Base-by-base conservation (phyloP, 2,888 invertebrate genomes). In the Omphaloscelis lunosa region DNA sequence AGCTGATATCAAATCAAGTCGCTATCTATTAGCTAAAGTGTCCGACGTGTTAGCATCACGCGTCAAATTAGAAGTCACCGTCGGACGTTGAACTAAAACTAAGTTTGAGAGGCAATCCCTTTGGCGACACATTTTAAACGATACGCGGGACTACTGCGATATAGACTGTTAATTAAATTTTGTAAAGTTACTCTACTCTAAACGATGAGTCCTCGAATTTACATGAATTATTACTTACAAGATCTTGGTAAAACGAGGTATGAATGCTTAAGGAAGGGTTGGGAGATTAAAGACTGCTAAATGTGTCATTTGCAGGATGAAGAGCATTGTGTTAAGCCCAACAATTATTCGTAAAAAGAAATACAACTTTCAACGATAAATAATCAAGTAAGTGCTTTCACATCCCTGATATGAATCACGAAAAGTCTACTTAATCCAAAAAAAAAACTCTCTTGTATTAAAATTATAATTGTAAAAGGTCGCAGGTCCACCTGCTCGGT, bases 21-120 rank as follows among this genome's bases (percentile, higher is more conserved):
- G 45, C 45, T 63, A 29, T 72, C 23, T 62, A 73, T 73, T 39
- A 56, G 45, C 68, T 82, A 66, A 65, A 80, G 79, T 83, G 82
- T 77, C 86, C 68, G 65, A 75, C 68, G 77, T 83, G 84, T 84
- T 82, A 83, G 78, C 81, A 79, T 91, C 91, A 85, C 84, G 62
- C 80, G 92, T 91, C 92, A 78, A 87, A 89, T 91, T 91, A 92
- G 56, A 75, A 80, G 77, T 67, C 79, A 81, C 75, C 71, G 78
- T 83, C 79, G 76, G 67, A 72, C 80, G 67, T 82, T 79, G 83
- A 84, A 88, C 82, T 84, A 72, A 75, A 80, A 78, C 82, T 76
- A 78, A 84, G 70, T 87, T 80, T 59, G 72, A 77, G 75, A 71
- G 82, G 79, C 81, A 79, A 66, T 81, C 84, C 78, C 85, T 79